These are phyloP conservation scores for Hydrophis major DNA, from an alignment of 2,797 vertebrate genomes.

Conservation along the genomic window DNA sequence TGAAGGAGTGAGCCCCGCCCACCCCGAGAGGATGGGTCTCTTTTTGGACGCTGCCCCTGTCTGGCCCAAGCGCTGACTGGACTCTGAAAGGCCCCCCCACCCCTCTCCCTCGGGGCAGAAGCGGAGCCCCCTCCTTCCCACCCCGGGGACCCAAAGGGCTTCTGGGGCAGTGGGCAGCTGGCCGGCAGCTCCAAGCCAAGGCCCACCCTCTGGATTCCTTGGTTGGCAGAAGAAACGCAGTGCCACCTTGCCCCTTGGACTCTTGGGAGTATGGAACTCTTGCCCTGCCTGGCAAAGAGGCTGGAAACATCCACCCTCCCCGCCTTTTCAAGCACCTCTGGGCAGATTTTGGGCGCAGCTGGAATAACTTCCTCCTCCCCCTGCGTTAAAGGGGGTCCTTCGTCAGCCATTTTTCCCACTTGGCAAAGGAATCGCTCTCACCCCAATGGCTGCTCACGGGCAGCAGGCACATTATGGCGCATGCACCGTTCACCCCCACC, in stretches of 20 bases:
- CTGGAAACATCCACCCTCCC: too few relatives aligned
- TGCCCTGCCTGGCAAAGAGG: too few relatives aligned
- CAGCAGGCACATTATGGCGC: background rate
- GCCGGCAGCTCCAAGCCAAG: background rate
- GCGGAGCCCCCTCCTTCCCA: background rate
- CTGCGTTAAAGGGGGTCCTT: background rate
- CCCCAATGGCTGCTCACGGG: background rate
- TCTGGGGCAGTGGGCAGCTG: background rate
- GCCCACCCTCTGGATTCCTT: fast-evolving
- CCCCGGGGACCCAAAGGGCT: fast-evolving
- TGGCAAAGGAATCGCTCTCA: too few relatives aligned
- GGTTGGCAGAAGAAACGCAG: too few relatives aligned
- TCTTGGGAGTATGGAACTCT: background rate
- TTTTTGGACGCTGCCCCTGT: fast-evolving
- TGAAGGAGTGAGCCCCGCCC: slow-evolving; percentile 55
- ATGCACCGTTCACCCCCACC: too few relatives aligned
- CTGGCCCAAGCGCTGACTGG: background rate
- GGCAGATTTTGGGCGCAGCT: background rate
- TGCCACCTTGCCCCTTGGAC: background rate
- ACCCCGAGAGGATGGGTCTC: background rate
- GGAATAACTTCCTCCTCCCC: too few relatives aligned
- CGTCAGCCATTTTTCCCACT: fast-evolving
- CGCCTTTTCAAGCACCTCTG: background rate
- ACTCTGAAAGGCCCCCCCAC: background rate
- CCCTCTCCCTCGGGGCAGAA: fast-evolving